Evolutionary conservation across 2,113 vertebrate genomes (phyloP).

Genomic region (Egretta garzetta): DNA sequence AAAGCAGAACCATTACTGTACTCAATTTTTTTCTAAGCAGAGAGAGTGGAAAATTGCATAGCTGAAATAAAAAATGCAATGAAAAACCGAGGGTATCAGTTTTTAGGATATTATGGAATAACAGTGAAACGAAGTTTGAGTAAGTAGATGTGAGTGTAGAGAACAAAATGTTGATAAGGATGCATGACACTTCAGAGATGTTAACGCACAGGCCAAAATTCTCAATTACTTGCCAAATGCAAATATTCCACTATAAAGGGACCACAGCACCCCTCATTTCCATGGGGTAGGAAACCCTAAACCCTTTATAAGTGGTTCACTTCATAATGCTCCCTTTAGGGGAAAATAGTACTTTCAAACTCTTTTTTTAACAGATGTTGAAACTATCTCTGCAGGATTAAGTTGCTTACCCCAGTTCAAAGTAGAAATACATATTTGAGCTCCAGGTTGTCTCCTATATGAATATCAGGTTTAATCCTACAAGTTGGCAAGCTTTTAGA

Average conservation of each 20-base stretch:
- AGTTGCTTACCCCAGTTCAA: neutral
- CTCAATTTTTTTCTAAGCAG: neutral
- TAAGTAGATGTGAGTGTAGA: neutral
- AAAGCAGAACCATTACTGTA: neutral
- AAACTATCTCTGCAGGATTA: neutral
- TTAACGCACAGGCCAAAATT: neutral
- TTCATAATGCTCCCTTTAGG: neutral
- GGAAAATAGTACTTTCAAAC: neutral
- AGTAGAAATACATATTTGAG: neutral
- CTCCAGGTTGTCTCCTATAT: neutral
- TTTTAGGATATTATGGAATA: neutral
- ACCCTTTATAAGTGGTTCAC: neutral
- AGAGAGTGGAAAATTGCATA: neutral
- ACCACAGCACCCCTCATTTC: neutral
- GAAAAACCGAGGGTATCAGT: neutral
- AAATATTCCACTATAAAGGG: neutral
- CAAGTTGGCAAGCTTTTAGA: neutral
- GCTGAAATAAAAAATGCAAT: neutral
- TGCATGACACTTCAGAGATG: neutral
- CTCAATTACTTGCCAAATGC: neutral
- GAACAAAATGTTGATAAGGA: neutral
- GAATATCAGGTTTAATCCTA: neutral
- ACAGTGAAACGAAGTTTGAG: neutral
- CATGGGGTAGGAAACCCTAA: neutral
- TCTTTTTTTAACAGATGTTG: neutral